Conservation (phyloP, 35 echinoderm and acorn worm genomes). For the Amphiura filiformis region DNA sequence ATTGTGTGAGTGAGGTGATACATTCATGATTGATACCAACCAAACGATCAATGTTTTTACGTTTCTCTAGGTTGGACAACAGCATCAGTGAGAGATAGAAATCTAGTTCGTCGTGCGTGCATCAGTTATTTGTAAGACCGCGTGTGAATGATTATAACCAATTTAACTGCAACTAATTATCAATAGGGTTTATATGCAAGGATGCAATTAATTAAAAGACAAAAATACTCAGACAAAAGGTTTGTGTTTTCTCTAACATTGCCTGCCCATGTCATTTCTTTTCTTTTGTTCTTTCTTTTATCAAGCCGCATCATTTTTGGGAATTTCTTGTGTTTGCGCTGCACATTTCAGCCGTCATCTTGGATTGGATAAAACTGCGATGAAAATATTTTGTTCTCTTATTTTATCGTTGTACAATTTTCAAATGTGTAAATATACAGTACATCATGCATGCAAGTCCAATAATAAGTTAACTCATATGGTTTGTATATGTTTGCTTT, state of each 20-base stretch:
- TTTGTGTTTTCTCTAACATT: background rate
- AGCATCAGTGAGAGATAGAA: background rate
- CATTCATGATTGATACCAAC: background rate
- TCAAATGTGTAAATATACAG: background rate
- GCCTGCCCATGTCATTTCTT: background rate
- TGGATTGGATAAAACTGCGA: background rate
- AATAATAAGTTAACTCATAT: background rate
- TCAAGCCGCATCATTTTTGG: background rate
- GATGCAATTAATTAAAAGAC: background rate
- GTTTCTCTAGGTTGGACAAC: slow-evolving; percentile 5
- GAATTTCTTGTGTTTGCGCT: slow-evolving; percentile 6
- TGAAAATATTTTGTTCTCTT: background rate
- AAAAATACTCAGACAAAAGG: background rate
- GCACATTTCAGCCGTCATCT: background rate
- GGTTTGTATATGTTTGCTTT: too few species aligned
- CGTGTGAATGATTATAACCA: background rate
- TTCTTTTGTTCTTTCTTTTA: background rate
- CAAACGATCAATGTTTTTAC: slow-evolving; percentile 1
- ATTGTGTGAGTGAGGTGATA: too few species aligned
- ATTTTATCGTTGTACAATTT: background rate
- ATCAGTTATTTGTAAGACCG: slow-evolving; percentile 8
- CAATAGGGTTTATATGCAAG: background rate
- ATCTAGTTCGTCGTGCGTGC: background rate
- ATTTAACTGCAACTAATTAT: slow-evolving; percentile 11
- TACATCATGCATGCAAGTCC: slow-evolving; percentile 6